Conservation (phyloP, 1,140 invertebrate genomes). For the Mercenaria mercenaria region DNA sequence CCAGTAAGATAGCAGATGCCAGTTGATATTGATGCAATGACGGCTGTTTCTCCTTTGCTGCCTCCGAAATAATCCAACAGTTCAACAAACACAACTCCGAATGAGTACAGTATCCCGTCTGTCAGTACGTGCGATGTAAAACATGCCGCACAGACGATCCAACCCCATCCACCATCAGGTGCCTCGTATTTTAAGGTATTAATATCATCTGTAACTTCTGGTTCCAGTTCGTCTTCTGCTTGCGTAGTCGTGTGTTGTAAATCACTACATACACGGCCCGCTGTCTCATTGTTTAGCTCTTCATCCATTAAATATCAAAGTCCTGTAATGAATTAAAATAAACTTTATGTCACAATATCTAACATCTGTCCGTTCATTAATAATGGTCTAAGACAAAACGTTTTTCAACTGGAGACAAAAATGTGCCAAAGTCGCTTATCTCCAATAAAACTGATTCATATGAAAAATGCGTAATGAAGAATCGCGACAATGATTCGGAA, state of each 20-base stretch:
- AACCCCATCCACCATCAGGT: slow-evolving; percentile 67
- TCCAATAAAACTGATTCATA: too few relatives aligned
- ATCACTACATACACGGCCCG: background rate
- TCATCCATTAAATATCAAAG: too few relatives aligned
- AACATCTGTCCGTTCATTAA: too few relatives aligned
- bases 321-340: too few relatives aligned
- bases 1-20: slow-evolving; percentile 60
- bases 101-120: slow-evolving; percentile 89
- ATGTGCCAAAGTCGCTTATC: too few relatives aligned
- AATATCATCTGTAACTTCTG: background rate
- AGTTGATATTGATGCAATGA: slow-evolving; percentile 86
- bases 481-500: too few relatives aligned
- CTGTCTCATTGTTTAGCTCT: background rate
- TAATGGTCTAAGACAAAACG: too few relatives aligned
- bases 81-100: slow-evolving; percentile 87
- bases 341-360: too few relatives aligned
- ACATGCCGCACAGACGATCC: slow-evolving; percentile 54
- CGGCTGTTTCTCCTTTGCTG: slow-evolving; percentile 94
- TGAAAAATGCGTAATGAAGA: too few relatives aligned
- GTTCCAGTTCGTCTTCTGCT: background rate
- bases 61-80: slow-evolving; percentile 93
- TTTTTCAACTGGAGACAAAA: too few relatives aligned
- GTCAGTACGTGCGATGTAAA: slow-evolving; percentile 88
- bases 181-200: slow-evolving; percentile 1
- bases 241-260: background rate